Conservation (phyloP, 1,140 invertebrate species). For the Drosophila lacteicornis region DNA sequence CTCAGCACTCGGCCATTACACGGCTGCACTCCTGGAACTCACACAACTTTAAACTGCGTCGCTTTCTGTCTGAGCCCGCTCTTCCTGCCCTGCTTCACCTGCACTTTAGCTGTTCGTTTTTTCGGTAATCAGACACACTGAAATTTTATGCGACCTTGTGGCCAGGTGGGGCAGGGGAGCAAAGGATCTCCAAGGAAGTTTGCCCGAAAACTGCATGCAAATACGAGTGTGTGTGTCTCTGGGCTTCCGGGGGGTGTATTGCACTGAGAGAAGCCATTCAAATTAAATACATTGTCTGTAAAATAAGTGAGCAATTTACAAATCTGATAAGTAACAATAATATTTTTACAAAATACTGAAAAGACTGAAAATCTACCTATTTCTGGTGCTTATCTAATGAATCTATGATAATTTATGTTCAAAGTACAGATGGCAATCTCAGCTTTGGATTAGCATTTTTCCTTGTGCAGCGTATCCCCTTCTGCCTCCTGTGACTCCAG, state of each 20-base stretch:
- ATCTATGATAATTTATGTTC: no score
- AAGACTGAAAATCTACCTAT: no score
- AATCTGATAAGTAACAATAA: background rate
- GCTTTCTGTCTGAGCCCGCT: slow-evolving; percentile 11
- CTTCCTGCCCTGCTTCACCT: background rate
- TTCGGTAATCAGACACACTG: slow-evolving; percentile 41
- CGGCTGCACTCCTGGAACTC: slow-evolving; percentile 31
- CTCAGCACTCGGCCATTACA: slow-evolving; percentile 52
- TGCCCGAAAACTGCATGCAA: slow-evolving; percentile 49
- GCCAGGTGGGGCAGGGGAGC: slow-evolving; percentile 20
- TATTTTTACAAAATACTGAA: no score
- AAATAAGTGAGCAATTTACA: background rate
- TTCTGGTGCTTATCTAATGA: background rate
- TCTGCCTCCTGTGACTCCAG: background rate
- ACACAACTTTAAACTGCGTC: slow-evolving; percentile 47
- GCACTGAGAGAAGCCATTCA: background rate
- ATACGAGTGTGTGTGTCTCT: slow-evolving; percentile 21
- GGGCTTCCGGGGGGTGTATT: background rate
- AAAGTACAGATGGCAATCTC: no score
- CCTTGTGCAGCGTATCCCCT: slow-evolving; percentile 4
- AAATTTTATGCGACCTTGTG: slow-evolving; percentile 47
- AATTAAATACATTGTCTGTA: background rate
- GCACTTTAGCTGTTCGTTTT: slow-evolving; percentile 10
- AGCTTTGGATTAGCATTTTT: slow-evolving; percentile 14
- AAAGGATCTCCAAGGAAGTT: slow-evolving; percentile 16